Percentiles rank a stretch among this genome's conserved stretches.
Conservation (phyloP, 1,140 invertebrate species). For the Drosophila navojoa region DNA sequence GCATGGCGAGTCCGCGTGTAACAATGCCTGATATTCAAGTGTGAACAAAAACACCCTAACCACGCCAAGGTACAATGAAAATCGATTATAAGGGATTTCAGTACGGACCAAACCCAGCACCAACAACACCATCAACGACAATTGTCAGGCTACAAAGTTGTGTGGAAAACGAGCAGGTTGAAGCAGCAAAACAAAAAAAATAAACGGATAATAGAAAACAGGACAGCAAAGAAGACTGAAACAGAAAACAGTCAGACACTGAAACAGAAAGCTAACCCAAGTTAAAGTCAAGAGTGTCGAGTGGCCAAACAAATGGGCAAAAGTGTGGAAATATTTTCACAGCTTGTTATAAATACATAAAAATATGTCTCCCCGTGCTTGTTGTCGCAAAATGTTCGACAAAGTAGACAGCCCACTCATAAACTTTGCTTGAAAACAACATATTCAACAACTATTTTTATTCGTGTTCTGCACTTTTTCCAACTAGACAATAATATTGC, state of each 20-base stretch:
- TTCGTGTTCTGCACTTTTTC: neutral
- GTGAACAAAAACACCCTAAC: too few relatives aligned
- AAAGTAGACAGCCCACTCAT: slow-evolving; percentile 45
- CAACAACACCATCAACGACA: slow-evolving; percentile 33
- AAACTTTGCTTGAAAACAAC: slow-evolving; percentile 47
- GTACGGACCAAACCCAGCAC: slow-evolving; percentile 25
- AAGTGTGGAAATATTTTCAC: slow-evolving; percentile 69
- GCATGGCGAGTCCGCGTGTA: slow-evolving; percentile 18
- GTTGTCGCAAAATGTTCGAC: slow-evolving; percentile 10
- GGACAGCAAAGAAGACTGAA: neutral
- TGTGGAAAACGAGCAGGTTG: slow-evolving; percentile 12
- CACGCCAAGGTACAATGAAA: slow-evolving; percentile 38
- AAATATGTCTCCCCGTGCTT: slow-evolving; percentile 32
- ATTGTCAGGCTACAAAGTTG: slow-evolving; percentile 23
- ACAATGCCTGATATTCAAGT: too few relatives aligned
- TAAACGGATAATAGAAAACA: slow-evolving; percentile 6
- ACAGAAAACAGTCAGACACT: slow-evolving; percentile 21
- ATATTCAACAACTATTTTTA: slow-evolving; percentile 22
- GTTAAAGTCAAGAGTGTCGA: slow-evolving; percentile 32
- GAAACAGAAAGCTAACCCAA: slow-evolving; percentile 30
- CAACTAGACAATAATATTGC: slow-evolving; percentile 7
- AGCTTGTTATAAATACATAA: slow-evolving; percentile 67
- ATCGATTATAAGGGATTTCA: slow-evolving; percentile 59
- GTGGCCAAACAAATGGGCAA: slow-evolving; percentile 42
- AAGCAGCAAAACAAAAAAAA: slow-evolving; percentile 2